Evolutionary conservation across 2,888 invertebrate genomes (phyloP), one percentile per base, ranked within the genome.

Genomic region (Diaperis boleti): DNA sequence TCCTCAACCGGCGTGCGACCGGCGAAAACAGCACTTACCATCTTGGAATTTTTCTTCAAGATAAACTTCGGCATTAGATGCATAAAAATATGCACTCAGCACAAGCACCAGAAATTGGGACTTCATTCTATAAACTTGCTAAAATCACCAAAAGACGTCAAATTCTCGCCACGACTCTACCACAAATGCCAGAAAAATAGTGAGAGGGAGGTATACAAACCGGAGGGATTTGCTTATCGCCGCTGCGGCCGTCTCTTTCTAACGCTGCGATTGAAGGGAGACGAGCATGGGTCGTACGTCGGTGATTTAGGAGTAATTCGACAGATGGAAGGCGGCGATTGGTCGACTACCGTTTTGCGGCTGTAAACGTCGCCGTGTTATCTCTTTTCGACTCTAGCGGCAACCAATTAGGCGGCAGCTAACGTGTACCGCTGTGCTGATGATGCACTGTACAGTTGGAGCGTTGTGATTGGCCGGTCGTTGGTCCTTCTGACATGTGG

Each of bases 21-120:
- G 56, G 42, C 59, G 20, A 42, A 60, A 62, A 63, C 42, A 15
- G 4, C 29, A 85, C 90, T 88, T 84, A 94, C 94, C 92, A 82
- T 92, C 92, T 39, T 82, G 81, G 83, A 94, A 94, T 75, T 88
- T 91, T 78, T 94, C 94, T 78, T 94, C 90, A 72, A 90, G 88
- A 82, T 85, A 90, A 69, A 92, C 86, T 77, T 92, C 88, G 75
- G 89, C 90, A 75, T 85, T 85, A 72, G 86, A 87, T 74, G 85
- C 80, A 78, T 84, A 85, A 76, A 88, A 78, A 68, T 73, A 76
- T 68, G 78, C 71, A 75, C 68, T 69, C 66, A 77, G 65, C 81
- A 86, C 84, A 79, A 87, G 79, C 73, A 85, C 79, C 80, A 88
- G 79, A 74, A 84, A 69, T 68, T 70, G 76, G 52, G 68, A 66